Conservation (phyloP, 1,140 invertebrate species). For the Anastrepha ludens region DNA sequence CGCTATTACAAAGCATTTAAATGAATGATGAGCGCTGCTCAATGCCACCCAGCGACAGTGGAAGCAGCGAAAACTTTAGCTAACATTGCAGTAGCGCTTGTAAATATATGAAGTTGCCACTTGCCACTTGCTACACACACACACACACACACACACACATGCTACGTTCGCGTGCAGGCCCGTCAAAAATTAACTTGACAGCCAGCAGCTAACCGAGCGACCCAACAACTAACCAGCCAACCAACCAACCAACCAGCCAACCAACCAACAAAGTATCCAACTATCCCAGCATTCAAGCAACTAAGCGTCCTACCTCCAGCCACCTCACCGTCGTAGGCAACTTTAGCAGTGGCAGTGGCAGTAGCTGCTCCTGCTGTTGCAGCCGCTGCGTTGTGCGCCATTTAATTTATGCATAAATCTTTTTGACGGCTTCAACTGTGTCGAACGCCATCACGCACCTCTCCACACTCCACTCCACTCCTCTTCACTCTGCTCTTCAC, state of each 20-base stretch:
- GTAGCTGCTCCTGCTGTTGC: background rate
- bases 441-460: conserved; percentile 35
- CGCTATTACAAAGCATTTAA: conserved; percentile 7
- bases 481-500: background rate
- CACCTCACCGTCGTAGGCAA: background rate
- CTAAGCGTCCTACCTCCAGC: background rate
- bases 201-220: conserved; percentile 12
- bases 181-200: conserved; percentile 55
- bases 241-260: background rate
- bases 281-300: background rate
- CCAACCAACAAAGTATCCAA: background rate
- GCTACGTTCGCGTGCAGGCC: conserved; percentile 41
- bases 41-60: conserved; percentile 46
- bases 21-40: background rate
- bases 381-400: conserved; percentile 2
- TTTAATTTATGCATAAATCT: conserved; percentile 53
- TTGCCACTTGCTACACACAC: background rate
- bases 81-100: conserved; percentile 40
- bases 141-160: background rate
- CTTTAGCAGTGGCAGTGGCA: background rate
- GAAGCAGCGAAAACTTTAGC: background rate
- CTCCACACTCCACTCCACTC: background rate
- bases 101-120: conserved; percentile 31
- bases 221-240: background rate
- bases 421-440: conserved; percentile 51